Evolutionary conservation across 2,797 vertebrate species (phyloP).

Genomic region (Ctenopoma multispine): DNA sequence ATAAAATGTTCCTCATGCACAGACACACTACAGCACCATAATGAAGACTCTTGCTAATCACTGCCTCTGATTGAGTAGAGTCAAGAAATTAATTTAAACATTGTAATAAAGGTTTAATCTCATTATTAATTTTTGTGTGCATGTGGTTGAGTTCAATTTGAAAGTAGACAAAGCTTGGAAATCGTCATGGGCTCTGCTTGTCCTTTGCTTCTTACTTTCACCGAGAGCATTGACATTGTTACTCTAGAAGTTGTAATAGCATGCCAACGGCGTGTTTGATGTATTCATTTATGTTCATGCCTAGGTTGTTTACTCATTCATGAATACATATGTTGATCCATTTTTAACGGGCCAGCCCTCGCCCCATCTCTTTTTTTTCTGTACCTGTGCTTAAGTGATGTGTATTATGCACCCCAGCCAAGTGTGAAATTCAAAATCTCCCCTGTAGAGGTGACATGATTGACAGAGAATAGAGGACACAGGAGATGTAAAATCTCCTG

Average conservation of each 20-base stretch:
- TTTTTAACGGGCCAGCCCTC: slow-evolving; percentile 25
- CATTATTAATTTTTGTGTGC: background rate
- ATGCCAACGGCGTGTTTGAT: background rate
- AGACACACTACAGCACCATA: too few species aligned
- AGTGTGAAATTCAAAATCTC: slow-evolving; percentile 83
- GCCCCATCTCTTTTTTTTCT: slow-evolving; percentile 14
- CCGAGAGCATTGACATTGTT: slow-evolving; percentile 17
- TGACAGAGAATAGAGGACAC: slow-evolving; percentile 56
- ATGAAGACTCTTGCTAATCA: background rate
- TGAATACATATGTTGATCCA: slow-evolving; percentile 61
- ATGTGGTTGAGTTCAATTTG: background rate
- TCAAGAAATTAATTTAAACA: slow-evolving; percentile 4
- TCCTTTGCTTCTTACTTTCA: background rate
- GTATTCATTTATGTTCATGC: slow-evolving; percentile 55
- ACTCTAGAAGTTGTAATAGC: slow-evolving; percentile 11
- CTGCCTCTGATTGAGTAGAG: background rate
- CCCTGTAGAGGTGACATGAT: slow-evolving; percentile 61
- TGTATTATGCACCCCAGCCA: slow-evolving; percentile 64
- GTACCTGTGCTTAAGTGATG: slow-evolving; percentile 60
- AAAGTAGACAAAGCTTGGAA: background rate
- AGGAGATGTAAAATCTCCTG: slow-evolving; percentile 54
- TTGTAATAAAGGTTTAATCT: background rate
- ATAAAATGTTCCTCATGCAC: background rate
- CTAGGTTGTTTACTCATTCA: slow-evolving; percentile 57
- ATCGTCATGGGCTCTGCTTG: background rate